Evolutionary conservation across 2,113 vertebrate genomes (phyloP), one percentile per base, ranked within the genome.

Genomic region (Hippocampus abdominalis): DNA sequence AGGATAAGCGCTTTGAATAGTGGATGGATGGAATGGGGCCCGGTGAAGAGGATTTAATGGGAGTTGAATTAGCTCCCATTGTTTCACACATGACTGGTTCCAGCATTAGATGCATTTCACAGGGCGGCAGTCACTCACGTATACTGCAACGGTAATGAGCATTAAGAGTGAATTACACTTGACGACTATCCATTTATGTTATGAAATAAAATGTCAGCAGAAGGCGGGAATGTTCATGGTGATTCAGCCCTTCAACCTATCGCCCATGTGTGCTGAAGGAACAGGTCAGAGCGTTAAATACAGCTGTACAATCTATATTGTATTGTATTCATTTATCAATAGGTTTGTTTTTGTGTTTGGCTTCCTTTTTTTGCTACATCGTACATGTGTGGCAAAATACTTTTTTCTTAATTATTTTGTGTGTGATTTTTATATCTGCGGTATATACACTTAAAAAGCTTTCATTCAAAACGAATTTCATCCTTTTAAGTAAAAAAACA

Each of bases 11-110:
- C 29, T 32, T 32, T 32, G 29, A 4, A 32, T 36, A 36, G 5
- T 36, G 32, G 32, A 36, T 36, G 32, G 32, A 36, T 57, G 54
- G 54, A 29, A 27, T 27, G 13, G 23, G 13, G 25, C 54, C 54
- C 54, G 12, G 23, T 57, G 73, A 63, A 64, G 69, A 40, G 27
- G 51, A 78, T 80, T 82, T 85, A 85, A 88, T 56, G 65, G 76
- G 75, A 73, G 69, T 70, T 64, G 74, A 73, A 84, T 81, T 74
- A 80, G 68, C 68, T 78, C 64, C 72, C 65, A 77, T 80, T 71
- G 76, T 73, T 77, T 72, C 67, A 61, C 68, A 13, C 27, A 57
- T 81, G 66, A 78, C 71, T 72, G 74, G 49, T 70, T 74, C 39
- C 66, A 74, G 15, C 71, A 84, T 73, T 62, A 74, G 56, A n/a